These are phyloP conservation scores for Trichonephila clavata DNA, from an alignment of 1,140 invertebrate genomes.

Conservation along the genomic window DNA sequence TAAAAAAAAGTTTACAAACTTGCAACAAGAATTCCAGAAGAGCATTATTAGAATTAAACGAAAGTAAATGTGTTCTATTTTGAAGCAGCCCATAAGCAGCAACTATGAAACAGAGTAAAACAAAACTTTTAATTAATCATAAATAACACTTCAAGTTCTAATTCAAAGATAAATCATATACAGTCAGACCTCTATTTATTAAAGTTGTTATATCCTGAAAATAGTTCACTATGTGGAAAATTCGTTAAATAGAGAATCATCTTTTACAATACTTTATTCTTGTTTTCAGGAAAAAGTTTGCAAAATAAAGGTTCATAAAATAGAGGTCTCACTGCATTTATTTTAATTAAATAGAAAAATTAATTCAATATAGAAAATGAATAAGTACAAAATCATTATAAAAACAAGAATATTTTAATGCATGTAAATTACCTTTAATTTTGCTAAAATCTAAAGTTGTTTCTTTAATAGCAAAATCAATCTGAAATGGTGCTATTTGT, in stretches of 20 bases:
- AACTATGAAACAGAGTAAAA: conserved; percentile 79
- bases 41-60: conserved; percentile 93
- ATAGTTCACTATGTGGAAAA: too few relatives aligned
- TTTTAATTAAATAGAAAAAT: too few relatives aligned
- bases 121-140: conserved; percentile 66
- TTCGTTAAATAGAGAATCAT: too few relatives aligned
- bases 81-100: conserved; percentile 92
- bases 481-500: conserved; percentile 99
- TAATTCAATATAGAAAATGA: background rate
- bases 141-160: background rate
- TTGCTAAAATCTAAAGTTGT: conserved; percentile 93
- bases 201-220: too few relatives aligned
- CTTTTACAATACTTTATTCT: too few relatives aligned
- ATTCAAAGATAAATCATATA: too few relatives aligned
- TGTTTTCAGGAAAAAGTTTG: too few relatives aligned
- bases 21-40: conserved; percentile 91
- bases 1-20: conserved; percentile 78
- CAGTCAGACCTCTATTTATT: too few relatives aligned
- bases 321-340: too few relatives aligned
- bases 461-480: conserved; percentile 96
- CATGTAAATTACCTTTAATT: conserved; percentile 84
- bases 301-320: too few relatives aligned
- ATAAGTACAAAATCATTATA: background rate
- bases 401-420: background rate
- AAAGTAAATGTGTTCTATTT: conserved; percentile 92